Base-by-base conservation (phyloP, 1,140 invertebrate species). In the Patella vulgata region DNA sequence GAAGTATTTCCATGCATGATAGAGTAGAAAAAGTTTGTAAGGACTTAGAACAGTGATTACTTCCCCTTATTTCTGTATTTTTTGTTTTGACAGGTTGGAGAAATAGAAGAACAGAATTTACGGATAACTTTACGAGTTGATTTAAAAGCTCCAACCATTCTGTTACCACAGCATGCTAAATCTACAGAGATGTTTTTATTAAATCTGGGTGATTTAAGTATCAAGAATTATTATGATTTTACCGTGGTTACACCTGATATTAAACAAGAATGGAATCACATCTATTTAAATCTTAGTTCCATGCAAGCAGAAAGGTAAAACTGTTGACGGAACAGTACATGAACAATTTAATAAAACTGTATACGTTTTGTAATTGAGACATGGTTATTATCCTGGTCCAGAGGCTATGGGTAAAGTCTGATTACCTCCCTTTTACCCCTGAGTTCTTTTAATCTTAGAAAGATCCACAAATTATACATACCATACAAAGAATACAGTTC, bases 101-200 rank as follows among this genome's bases (percentile, higher is more conserved):
- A 87, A 27, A 84, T 92, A 8, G 86, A 89, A 52, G 86, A 85
- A 30, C 88, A 87, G 64, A 87, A 88, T 33, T 88, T 88, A 0
- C 88, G 89, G 70, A 85, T 93, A 43, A 89, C 89, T 56, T 78
- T 93, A 5, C 89, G 89, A 28, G 87, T 93, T 50, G 89, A 91
- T 76, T 87, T 93, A 64, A 88, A 90, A 75, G 89, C 89, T 36
- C 92, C 92, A 39, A 89, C 90, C 0, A 81, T 95, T 21, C 80
- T 93, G 27, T 80, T 95, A 39, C 93, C 92, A 0, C 91, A 93
- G 75, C 91, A 91, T 73, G 90, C 91, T 21, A 89, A 91, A 54
- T 92, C 91, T 6, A 90, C 91, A 0, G 92, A 91, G 81, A 86
- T 93, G n/a, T 81, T 95, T 43, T 87, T 94, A 44, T 82, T 93